A percentile compares a stretch with the other conserved stretches of the same genome.
Evolutionary conservation across 37 sponge, comb jelly and placozoan genomes (phyloP).

Genomic region (Spongilla lacustris): DNA sequence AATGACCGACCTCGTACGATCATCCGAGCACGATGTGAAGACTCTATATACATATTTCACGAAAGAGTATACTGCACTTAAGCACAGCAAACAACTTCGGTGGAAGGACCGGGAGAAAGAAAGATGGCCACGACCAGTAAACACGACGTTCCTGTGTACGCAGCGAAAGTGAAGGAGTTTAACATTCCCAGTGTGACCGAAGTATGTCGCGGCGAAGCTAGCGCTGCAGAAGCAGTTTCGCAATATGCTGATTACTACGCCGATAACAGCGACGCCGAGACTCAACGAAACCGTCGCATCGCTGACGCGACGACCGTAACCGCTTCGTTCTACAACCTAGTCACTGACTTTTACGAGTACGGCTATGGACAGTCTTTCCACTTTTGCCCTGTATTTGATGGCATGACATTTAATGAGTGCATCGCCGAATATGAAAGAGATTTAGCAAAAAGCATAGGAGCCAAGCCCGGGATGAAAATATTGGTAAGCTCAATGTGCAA

Average conservation of each 20-base stretch:
- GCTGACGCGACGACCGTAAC: conserved; percentile 22
- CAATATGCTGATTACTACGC: neutral
- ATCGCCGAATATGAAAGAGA: conserved; percentile 39
- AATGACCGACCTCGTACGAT: neutral
- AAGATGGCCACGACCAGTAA: neutral
- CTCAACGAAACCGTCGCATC: conserved; percentile 6
- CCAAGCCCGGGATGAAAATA: conserved; percentile 61
- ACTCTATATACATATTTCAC: neutral
- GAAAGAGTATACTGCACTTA: neutral
- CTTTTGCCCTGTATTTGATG: conserved; percentile 55
- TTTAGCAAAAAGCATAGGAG: conserved; percentile 22
- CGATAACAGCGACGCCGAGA: neutral
- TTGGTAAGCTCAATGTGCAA: conserved; percentile 50
- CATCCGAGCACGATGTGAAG: neutral
- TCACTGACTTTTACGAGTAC: conserved; percentile 85
- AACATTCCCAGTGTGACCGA: neutral
- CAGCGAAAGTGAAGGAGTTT: neutral
- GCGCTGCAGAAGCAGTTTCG: neutral
- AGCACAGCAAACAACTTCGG: neutral
- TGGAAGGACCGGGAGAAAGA: neutral
- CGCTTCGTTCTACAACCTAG: conserved; percentile 53
- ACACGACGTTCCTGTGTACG: neutral
- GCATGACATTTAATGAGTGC: conserved; percentile 46
- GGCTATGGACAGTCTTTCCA: conserved; percentile 82
- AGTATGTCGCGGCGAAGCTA: neutral